These are phyloP conservation scores for Dipodomys spectabilis DNA, from an alignment of 2,113 vertebrate species.

Conservation along the genomic window DNA sequence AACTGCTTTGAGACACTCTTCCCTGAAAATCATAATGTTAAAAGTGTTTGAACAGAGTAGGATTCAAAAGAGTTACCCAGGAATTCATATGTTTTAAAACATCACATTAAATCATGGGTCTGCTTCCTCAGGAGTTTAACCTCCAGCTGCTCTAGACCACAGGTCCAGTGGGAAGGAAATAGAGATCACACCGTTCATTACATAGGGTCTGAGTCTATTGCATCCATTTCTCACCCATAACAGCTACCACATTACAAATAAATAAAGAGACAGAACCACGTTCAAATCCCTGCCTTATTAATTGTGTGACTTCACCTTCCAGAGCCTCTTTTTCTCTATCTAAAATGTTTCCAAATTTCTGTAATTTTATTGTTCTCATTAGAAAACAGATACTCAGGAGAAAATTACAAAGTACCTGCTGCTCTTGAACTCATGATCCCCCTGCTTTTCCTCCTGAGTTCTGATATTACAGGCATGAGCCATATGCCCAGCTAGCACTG, in stretches of 20 bases:
- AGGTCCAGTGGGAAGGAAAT: background rate
- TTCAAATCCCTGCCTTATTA: background rate
- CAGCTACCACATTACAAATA: background rate
- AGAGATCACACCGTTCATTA: background rate
- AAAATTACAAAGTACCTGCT: background rate
- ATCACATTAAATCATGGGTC: background rate
- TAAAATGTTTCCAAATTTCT: background rate
- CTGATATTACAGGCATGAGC: background rate
- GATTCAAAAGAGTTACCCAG: background rate
- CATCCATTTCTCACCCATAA: background rate
- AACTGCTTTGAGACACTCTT: constrained; percentile 20
- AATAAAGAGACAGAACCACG: background rate
- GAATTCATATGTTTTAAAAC: background rate
- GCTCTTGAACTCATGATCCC: background rate
- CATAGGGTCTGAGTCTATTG: background rate
- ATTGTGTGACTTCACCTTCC: background rate
- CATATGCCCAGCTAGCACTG: background rate
- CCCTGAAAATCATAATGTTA: background rate
- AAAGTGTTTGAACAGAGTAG: background rate
- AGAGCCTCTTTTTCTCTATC: background rate
- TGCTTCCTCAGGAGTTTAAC: background rate
- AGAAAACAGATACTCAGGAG: background rate
- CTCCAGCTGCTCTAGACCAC: background rate
- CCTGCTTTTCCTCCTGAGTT: background rate
- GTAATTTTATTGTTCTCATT: background rate